These are phyloP conservation scores for Eueremaeus valkanovi DNA, from an alignment of 2,888 invertebrate genomes.

Conservation along the genomic window DNA sequence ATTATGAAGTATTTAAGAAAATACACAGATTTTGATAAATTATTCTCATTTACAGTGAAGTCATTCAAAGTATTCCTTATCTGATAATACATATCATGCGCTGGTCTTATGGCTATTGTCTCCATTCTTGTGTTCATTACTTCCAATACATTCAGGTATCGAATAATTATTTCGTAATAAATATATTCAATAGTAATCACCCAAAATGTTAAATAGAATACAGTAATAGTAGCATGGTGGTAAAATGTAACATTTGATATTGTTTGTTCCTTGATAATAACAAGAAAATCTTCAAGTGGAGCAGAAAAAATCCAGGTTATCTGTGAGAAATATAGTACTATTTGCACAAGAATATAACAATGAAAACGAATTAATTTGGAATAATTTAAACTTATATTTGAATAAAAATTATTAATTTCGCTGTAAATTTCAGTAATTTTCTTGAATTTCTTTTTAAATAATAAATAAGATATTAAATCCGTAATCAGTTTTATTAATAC, in stretches of 20 bases:
- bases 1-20: not conserved
- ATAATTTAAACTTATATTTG: not conserved
- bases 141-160: not conserved
- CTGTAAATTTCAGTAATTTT: not conserved
- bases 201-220: not conserved
- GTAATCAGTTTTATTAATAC: too few relatives aligned
- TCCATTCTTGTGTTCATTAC: not conserved
- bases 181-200: not conserved
- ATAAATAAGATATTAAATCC: not conserved
- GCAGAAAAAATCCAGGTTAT: not conserved
- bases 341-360: not conserved
- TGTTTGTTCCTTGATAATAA: not conserved
- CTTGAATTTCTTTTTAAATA: not conserved
- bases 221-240: not conserved
- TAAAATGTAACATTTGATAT: not conserved
- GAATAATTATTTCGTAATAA: not conserved
- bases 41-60: not conserved
- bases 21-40: not conserved
- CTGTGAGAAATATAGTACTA: not conserved
- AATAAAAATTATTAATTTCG: not conserved
- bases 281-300: not conserved
- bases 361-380: not conserved
- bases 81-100: not conserved
- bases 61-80: not conserved
- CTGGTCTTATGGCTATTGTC: not conserved